Evolutionary conservation across 2,888 invertebrate genomes (phyloP), one percentile per base, ranked within the genome.

Genomic region (Rhamnusium bicolor): DNA sequence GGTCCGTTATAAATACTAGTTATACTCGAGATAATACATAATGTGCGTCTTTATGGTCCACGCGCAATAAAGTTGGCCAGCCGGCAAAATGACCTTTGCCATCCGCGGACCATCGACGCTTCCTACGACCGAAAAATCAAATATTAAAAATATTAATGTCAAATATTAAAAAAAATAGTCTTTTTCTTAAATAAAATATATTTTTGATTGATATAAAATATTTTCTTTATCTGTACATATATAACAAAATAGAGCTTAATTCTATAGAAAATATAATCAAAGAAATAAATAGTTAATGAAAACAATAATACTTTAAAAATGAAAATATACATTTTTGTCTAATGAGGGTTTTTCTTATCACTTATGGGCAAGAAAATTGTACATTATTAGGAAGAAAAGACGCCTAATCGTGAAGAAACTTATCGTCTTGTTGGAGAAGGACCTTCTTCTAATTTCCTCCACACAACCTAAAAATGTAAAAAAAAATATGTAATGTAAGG

Each of bases 391-490:
- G 18, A 16, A 18, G 29, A 19, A 10, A 32, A 12, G 51, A 18
- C 29, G 63, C 49, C 49, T 6, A 16, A 24, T 68, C 58, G 12
- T 49, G 16, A 18, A 19, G n/a, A 62, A 70, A 53, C 32, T 58
- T 69, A 79, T 74, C 78, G 56, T 65, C 77, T 76, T 18, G 74
- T 68, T 72, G 89, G 84, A 75, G 93, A 92, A n/a, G 95, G 94
- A 54, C 92, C 94, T 82, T 96, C 95, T 88, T 96, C 96, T 68
- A 96, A 88, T 88, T 96, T 96, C 76, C 96, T 92, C 96, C 96
- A 96, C 51, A 96, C 96, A 62, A 96, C 96, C 93, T 93, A 84
- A 19, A 87, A 88, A 58, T 68, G 73, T 79, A 75, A 77, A 58
- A 72, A 69, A 58, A 53, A 69, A 66, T 69, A 47, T 32, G 2